These are phyloP conservation scores for Metellina segmentata DNA, from an alignment of 2,888 invertebrate genomes.

Conservation along the genomic window DNA sequence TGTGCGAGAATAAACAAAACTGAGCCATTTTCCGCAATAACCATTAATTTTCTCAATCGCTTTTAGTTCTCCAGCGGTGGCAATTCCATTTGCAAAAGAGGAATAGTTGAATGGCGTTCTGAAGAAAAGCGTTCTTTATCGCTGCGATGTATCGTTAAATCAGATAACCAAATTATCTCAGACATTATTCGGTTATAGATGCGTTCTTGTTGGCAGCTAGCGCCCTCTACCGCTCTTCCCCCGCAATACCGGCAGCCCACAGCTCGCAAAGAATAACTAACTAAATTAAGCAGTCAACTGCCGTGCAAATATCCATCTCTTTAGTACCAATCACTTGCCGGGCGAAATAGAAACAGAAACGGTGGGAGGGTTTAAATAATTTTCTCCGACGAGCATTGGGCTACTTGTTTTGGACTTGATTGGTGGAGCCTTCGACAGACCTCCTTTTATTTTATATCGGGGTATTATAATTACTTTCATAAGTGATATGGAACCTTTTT, in stretches of 20 bases:
- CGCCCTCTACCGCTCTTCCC: neutral
- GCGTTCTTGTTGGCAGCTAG: neutral
- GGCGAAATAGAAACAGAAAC: neutral
- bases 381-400: neutral
- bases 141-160: constrained; percentile 31
- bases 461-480: too few species aligned
- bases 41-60: constrained; percentile 41
- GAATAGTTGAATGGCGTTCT: constrained; percentile 6
- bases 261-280: constrained; percentile 7
- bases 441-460: too few species aligned
- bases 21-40: constrained; percentile 20
- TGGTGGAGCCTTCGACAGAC: neutral
- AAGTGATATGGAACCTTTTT: too few species aligned
- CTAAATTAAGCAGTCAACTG: constrained; percentile 16
- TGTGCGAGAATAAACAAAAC: constrained; percentile 27
- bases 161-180: constrained; percentile 48
- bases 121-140: constrained; percentile 31
- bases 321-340: neutral
- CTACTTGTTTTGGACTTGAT: neutral
- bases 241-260: neutral
- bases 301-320: neutral
- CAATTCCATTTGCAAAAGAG: constrained; percentile 15
- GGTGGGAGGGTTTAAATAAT: neutral
- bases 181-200: constrained; percentile 35
- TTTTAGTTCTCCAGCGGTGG: constrained; percentile 9